phyloP scores from a whole-genome alignment of 2,888 invertebrate genomes.

The Leptopterna dolabrata region DNA sequence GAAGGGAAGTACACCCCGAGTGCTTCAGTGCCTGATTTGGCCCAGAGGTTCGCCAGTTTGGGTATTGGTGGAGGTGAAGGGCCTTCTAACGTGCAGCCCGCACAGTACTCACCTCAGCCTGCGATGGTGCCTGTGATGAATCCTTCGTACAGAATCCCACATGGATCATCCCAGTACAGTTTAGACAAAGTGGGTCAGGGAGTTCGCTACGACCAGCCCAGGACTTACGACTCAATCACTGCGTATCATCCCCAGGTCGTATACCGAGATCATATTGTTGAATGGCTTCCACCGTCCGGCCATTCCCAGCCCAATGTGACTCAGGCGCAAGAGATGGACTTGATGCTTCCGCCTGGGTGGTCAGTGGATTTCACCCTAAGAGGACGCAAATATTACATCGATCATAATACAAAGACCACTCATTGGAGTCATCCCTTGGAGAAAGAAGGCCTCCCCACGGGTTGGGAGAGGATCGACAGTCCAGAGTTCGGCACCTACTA shows the following conservation, averaged over 20 bases:
- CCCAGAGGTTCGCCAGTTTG: constrained; percentile 78
- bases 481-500: constrained; percentile 96
- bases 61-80: constrained; percentile 69
- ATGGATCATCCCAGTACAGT: constrained; percentile 70
- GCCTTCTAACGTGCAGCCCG: not conserved
- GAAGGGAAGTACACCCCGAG: constrained; percentile 86
- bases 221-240: constrained; percentile 24
- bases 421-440: constrained; percentile 99
- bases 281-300: constrained; percentile 55
- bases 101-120: constrained; percentile 41
- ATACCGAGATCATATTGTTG: constrained; percentile 57
- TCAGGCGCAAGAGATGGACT: constrained; percentile 66
- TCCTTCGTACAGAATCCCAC: constrained; percentile 72
- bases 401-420: constrained; percentile 98
- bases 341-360: constrained; percentile 97
- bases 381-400: constrained; percentile 96
- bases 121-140: constrained; percentile 68
- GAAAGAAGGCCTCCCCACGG: constrained; percentile 91
- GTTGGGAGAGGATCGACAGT: constrained; percentile 96
- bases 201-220: not conserved
- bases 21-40: constrained; percentile 73
- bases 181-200: constrained; percentile 68
- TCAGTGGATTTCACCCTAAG: constrained; percentile 95
- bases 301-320: constrained; percentile 56
- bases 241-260: constrained; percentile 29